Evolutionary conservation across 2,888 invertebrate genomes (phyloP), one percentile per base, ranked within the genome.

Genomic region (Scrobipalpa atriplicella): DNA sequence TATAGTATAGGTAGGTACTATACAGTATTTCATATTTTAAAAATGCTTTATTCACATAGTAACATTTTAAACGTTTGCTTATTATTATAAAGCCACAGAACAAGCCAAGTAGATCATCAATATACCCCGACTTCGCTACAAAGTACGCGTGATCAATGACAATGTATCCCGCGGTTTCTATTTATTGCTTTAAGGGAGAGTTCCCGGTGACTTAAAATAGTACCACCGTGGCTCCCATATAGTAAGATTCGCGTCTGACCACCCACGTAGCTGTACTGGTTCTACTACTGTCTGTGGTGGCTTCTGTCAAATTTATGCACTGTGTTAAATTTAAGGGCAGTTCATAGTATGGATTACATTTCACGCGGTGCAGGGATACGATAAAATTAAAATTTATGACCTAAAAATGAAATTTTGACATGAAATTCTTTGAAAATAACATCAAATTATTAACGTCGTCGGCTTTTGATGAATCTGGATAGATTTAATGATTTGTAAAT

Each of bases 201-300:
- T 38, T 38, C 6, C 9, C 38, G 16, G 61, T 18, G 61, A 61
- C 41, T 41, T 61, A 61, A 61, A 61, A 61, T 66, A 60, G 66
- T 66, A 66, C 29, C 56, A 60, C 38, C 8, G 10, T 8, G 19
- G 61, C 41, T 39, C 62, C 47, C 51, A 29, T 18, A 54, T 66
- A 21, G 21, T 47, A 52, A 69, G 63, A 67, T 71, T 69, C 67
- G 71, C 69, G 66, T 21, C 54, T 18, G 71, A 66, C 71, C 71
- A 72, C 71, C 71, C 71, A 72, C 71, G 68, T 41, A 47, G 39
- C 29, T 62, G 62, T 54, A 66, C 43, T 65, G 66, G 66, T 52
- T 43, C n/a, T 68, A 52, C 29, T 68, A 61, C 58, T 36, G 62
- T 11, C 47, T 47, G 47, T 56, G 13, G 47, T 56, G 13, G 54